phyloP scores from a whole-genome alignment of 92 coral and sea anemone species.

The Heteractis magnifica region DNA sequence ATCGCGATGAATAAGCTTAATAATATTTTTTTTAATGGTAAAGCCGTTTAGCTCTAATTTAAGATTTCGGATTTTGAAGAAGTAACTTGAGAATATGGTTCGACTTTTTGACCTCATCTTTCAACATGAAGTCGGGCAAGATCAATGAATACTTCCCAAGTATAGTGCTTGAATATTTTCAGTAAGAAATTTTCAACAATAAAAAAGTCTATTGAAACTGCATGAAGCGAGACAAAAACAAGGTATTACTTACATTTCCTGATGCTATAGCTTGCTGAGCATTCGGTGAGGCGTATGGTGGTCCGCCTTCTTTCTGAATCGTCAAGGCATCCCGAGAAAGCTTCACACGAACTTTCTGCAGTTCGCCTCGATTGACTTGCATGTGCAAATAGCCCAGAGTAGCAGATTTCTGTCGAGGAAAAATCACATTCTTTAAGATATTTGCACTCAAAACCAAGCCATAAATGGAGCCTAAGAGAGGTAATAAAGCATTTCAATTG shows the following conservation, averaged over 20 bases:
- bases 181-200: background rate
- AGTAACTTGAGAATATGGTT: background rate
- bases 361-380: conserved; percentile 81
- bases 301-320: conserved; percentile 77
- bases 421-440: conserved; percentile 13
- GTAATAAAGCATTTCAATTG: conserved; percentile 5
- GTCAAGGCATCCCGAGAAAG: conserved; percentile 82
- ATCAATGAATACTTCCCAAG: background rate
- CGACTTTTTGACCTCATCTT: conserved; percentile 19
- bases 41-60: background rate
- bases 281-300: conserved; percentile 43
- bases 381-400: conserved; percentile 80
- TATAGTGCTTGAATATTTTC: too few species aligned
- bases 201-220: background rate
- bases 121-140: background rate
- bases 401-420: conserved; percentile 46
- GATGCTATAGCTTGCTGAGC: conserved; percentile 32
- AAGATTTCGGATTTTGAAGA: background rate
- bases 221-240: background rate
- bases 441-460: background rate
- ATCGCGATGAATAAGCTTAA: background rate
- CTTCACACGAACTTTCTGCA: conserved; percentile 88
- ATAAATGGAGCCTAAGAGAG: conserved; percentile 15
- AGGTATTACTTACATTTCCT: conserved; percentile 26
- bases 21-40: background rate